These are phyloP conservation scores for Steromphala cineraria DNA, from an alignment of 2,888 invertebrate species.

Conservation along the genomic window DNA sequence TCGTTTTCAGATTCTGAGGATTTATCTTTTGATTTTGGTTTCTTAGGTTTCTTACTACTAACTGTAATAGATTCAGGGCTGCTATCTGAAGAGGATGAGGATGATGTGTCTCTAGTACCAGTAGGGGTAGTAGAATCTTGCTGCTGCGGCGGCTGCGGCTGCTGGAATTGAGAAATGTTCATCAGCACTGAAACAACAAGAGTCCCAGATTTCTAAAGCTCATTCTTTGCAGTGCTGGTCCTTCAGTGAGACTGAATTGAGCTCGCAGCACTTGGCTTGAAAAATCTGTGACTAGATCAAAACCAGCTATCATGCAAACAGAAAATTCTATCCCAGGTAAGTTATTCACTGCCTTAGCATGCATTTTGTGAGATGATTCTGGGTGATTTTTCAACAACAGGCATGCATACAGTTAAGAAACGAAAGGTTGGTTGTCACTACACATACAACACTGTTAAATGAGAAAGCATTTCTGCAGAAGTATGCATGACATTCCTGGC, in stretches of 20 bases:
- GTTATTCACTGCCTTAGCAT: too few species aligned
- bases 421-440: neutral
- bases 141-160: neutral
- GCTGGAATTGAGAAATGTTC: too few species aligned
- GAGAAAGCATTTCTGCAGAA: constrained; percentile 10
- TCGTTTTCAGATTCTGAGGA: neutral
- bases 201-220: too few species aligned
- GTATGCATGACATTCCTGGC: neutral
- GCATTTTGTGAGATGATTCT: too few species aligned
- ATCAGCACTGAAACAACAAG: too few species aligned
- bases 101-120: neutral
- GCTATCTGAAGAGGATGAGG: neutral
- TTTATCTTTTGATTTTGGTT: neutral
- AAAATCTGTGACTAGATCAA: too few species aligned
- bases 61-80: neutral
- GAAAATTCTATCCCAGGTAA: too few species aligned
- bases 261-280: too few species aligned
- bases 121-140: neutral
- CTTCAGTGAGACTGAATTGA: too few species aligned
- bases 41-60: neutral
- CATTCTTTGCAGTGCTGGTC: too few species aligned
- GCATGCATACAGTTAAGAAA: neutral
- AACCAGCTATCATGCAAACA: too few species aligned
- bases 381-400: too few species aligned
- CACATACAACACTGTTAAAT: neutral